Evolutionary conservation across 2,797 vertebrate genomes (phyloP).

Genomic region (Hippocampus kuda): DNA sequence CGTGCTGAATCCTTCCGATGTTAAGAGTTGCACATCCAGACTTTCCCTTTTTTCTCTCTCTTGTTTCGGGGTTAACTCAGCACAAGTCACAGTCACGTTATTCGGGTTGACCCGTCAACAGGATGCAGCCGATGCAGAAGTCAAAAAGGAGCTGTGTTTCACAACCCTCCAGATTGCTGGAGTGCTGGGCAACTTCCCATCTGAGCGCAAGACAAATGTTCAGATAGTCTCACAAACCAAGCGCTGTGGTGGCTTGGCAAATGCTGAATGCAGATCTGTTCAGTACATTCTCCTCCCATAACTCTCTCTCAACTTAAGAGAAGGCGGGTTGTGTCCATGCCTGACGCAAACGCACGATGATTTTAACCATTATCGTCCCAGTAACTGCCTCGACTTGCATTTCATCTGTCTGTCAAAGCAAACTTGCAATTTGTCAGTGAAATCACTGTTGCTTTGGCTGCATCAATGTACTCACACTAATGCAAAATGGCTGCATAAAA

Average conservation of each 20-base stretch:
- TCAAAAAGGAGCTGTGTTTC: conserved; percentile 41
- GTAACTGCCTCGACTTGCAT: background rate
- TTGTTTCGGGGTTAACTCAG: conserved; percentile 19
- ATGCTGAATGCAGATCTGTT: conserved; percentile 21
- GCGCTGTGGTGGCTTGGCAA: conserved; percentile 5
- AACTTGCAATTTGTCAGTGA: conserved; percentile 4
- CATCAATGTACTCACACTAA: background rate
- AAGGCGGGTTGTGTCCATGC: background rate
- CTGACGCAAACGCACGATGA: background rate
- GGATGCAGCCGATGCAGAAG: conserved; percentile 56
- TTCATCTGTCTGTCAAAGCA: background rate
- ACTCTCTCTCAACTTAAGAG: background rate
- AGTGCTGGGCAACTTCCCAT: conserved; percentile 39
- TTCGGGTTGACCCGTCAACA: conserved; percentile 47
- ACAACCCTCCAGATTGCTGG: conserved; percentile 30
- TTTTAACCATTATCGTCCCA: conserved; percentile 4
- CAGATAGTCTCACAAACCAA: conserved; percentile 17
- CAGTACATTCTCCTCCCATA: conserved; percentile 6
- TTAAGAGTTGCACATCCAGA: conserved; percentile 25
- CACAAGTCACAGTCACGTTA: conserved; percentile 44
- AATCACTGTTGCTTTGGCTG: conserved; percentile 4
- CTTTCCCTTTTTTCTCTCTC: conserved; percentile 32
- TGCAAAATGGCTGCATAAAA: conserved; percentile 4
- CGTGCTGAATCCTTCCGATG: conserved; percentile 43
- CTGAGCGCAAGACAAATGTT: conserved; percentile 18